Base-by-base conservation (phyloP, 2,113 vertebrate genomes). In the Cephalopholis sonnerati region DNA sequence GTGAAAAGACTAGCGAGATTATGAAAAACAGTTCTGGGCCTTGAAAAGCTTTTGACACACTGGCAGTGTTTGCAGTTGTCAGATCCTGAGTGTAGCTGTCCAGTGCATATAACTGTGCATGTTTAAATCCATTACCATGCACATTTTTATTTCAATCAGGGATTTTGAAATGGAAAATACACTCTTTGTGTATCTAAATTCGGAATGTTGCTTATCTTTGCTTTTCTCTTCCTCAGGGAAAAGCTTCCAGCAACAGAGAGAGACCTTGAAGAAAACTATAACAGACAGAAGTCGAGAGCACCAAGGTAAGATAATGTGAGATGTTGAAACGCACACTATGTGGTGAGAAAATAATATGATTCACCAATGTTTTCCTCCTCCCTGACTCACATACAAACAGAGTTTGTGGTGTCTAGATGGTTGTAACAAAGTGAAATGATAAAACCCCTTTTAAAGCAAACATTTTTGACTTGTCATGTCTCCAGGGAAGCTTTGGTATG, bases 211-310 rank as follows among this genome's bases (percentile, higher is more conserved):
- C 65, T 67, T 75, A 61, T 87, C 13, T 89, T 64, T 65, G n/a
- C 27, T 24, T 77, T 57, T 50, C 5, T 22, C 61, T 32, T 57
- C 29, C 81, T 82, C 91, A 99, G 98, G 98, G 59, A 99, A 98
- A 95, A 97, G 96, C 84, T 99, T 99, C 93, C 98, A 99, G 89
- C 98, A 99, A 62, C 98, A 99, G 92, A 96, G 98, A 90, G 98
- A 99, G 95, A 96, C 97, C 83, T 96, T 99, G 95, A 99, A 97
- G 87, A 98, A 97, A 95, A 97, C 96, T 2, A 95, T 97, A 90
- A 96, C 97, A 78, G 97, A 98, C 87, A 97, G 95, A 82, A 97
- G 96, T 79, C 96, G 95, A 74, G 98, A 99, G 90, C 96, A 97
- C 77, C 97, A 97, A 96, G 98, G 98, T 99, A 55, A 89, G 59